These are phyloP conservation scores for Mus minutoides DNA, from an alignment of 2,797 vertebrate genomes.

Conservation along the genomic window DNA sequence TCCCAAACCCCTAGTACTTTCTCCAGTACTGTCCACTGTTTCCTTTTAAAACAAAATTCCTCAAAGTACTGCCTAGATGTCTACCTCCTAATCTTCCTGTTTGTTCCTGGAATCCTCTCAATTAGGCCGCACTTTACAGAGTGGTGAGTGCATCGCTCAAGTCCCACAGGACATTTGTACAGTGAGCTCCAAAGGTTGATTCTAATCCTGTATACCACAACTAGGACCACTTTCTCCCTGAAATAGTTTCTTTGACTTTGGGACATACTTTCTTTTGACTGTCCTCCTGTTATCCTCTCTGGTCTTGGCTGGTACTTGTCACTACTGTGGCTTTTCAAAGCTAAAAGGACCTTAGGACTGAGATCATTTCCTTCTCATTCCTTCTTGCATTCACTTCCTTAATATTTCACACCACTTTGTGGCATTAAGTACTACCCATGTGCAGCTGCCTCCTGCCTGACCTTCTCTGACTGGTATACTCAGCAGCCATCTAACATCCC, in stretches of 20 bases:
- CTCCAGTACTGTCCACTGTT: neutral
- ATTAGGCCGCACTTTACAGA: neutral
- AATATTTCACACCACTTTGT: slow-evolving; percentile 32
- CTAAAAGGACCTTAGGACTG: neutral
- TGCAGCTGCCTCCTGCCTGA: neutral
- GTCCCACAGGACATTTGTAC: neutral
- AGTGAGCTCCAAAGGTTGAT: neutral
- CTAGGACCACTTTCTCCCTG: neutral
- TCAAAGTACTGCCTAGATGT: neutral
- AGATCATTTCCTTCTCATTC: neutral
- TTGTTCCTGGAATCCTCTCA: neutral
- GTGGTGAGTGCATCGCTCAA: neutral
- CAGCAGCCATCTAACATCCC: neutral
- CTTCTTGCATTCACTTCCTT: neutral
- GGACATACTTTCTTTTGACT: neutral
- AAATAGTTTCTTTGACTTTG: neutral
- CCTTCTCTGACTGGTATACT: neutral
- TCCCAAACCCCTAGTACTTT: neutral
- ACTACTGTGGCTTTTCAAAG: neutral
- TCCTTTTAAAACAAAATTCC: slow-evolving; percentile 47
- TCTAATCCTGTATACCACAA: neutral
- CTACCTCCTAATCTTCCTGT: neutral
- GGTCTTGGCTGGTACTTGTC: neutral
- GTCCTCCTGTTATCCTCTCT: neutral
- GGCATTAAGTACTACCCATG: neutral